Evolutionary conservation across 2,888 invertebrate genomes (phyloP), one percentile per base, ranked within the genome.

Genomic region (Mechanitis mazaeus): DNA sequence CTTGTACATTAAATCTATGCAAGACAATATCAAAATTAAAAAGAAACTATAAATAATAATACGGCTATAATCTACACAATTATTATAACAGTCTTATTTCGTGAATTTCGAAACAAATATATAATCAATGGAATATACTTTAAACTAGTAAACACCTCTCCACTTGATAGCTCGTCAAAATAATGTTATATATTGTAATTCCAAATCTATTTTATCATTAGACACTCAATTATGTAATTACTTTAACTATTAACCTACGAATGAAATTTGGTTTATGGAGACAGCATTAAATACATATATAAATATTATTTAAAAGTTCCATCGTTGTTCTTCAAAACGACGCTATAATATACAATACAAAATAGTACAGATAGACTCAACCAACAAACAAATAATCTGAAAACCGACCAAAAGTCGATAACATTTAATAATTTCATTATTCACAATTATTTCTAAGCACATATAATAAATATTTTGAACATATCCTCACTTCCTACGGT

Each of bases 81-180:
- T 63, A 66, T 61, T 61, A 54, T 66, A 63, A 64, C 61, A 66
- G 61, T 61, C 60, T 65, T 57, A 50, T 35, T 65, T 60, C 57
- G 58, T 59, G 59, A 62, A 63, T 47, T 62, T 55, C 56, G 45
- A 59, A 59, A 64, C 60, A 58, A 33, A 38, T 42, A 56, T 31
- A 50, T 50, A 50, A 28, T 9, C 6, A 50, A 5, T 50, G 31
- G 50, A 31, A 50, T 50, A 50, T 50, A 50, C 28, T 50, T 31
- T 31, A 31, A 3, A 50, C 6, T 47, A 42, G 42, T 42, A 42
- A 42, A 42, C 42, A 42, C 42, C 42, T 9, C 9, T 42, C 9
- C 42, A 9, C 9, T 42, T 42, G 11, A 42, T 42, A 35, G 42
- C 3, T 42, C 9, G 7, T 42, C 42, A 42, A 42, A 42, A 42